Evolutionary conservation across 2,888 invertebrate genomes (phyloP), one percentile per base, ranked within the genome.

Genomic region (Podotricha telesiphe): DNA sequence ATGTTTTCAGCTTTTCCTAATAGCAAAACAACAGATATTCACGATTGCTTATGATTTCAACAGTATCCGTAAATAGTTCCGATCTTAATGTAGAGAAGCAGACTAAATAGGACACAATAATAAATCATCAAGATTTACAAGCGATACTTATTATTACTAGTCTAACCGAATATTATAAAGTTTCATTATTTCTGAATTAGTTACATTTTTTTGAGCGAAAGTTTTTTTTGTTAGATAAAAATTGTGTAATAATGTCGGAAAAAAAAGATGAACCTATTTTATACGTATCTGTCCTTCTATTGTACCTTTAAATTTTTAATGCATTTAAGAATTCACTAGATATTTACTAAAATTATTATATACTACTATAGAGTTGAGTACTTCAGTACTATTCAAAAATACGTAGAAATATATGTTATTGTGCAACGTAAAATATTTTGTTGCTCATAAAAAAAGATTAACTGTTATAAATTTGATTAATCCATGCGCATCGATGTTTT

Each of bases 71-170:
- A 77, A 74, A 77, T 77, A 72, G 69, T 56, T 67, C 67, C 71
- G 74, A 76, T 76, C 75, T 68, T 68, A 66, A 50, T 64, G 71
- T 68, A 63, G 66, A 72, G 72, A 69, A 69, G 73, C 70, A 64
- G 68, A 70, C 68, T 74, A 76, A 75, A 75, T 76, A 74, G 77
- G 76, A 74, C 76, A 70, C 58, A 76, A 75, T 70, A 77, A 77
- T 76, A 78, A 72, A 75, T 73, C 68, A 68, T 69, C 70, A 61
- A 53, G 64, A 69, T 71, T 68, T 70, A 47, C 48, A 61, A 56
- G 51, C 64, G 34, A 17, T 56, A 55, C 20, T 45, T 42, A 37
- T 59, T 67, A 58, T 67, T 40, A 67, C 28, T 67, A 63, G 45
- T 47, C 64, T 20, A 45, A 65, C 65, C 66, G 69, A 71, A 66